Base-by-base conservation (phyloP, 2,888 invertebrate species). In the Strigamia crassipes region DNA sequence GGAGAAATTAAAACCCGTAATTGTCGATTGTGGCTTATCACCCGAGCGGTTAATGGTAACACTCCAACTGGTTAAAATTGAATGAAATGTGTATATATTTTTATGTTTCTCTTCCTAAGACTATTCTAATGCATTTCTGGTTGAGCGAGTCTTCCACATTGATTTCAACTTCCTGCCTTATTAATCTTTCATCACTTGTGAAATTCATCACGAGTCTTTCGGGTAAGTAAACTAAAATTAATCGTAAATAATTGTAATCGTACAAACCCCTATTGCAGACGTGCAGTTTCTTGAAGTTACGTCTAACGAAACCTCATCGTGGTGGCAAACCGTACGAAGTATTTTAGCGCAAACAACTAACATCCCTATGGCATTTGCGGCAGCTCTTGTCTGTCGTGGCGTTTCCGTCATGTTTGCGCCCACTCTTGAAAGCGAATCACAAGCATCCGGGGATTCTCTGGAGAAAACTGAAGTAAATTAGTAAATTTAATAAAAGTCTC, bases 291-390 rank as follows among this genome's bases (percentile, higher is more conserved):
- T 91, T 6, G 88, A 90, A 34, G 91, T 91, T 27, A 92, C 91
- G 82, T 92, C 93, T 84, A 93, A 93, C 86, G 91, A 92, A 83
- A 90, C 92, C 27, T 95, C 94, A 0, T 89, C 90, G 0, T 96
- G 95, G 94, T 97, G 96, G 96, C 92, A 92, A 85, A 90, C 90
- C 82, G 91, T 96, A 77, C 90, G 96, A 38, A 92, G 92, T 84
- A 89, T 92, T 83, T 89, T 96, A 83, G 90, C 92, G 0, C 92
- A 94, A 83, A 93, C 94, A 85, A 89, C 91, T 0, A 92, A 93
- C 86, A 93, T 94, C 10, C 91, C 94, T 84, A 91, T 93, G 83
- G 94, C 95, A 1, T 90, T 95, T 87, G 92, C 94, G 81, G 94
- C 94, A 15, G 94, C 96, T 0, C 91, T 96, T 87, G 92, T 94